Percentiles rank a stretch among this genome's conserved stretches.
These are phyloP conservation scores for Nothura maculosa DNA, from an alignment of 2,797 vertebrate species.

Conservation along the genomic window DNA sequence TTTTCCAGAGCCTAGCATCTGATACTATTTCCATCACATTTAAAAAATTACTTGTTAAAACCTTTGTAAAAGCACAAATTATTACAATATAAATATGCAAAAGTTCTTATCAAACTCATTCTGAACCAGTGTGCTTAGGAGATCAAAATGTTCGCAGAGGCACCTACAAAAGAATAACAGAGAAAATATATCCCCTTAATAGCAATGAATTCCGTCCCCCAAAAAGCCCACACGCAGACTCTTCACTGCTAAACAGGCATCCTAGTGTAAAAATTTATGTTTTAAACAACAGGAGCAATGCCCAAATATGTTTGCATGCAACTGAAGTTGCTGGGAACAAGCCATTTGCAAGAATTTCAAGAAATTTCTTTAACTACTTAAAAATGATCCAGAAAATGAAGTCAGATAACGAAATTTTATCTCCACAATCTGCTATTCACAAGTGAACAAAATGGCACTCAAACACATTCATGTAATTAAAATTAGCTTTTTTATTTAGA, in stretches of 20 bases:
- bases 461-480: not conserved
- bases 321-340: not conserved
- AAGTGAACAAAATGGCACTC: not conserved
- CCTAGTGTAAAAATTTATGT: not conserved
- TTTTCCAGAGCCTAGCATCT: not conserved
- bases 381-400: not conserved
- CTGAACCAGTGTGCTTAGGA: not conserved
- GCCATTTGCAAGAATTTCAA: slow-evolving; percentile 11
- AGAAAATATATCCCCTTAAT: not conserved
- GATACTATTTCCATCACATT: not conserved
- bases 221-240: not conserved
- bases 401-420: not conserved
- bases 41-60: not conserved
- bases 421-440: not conserved
- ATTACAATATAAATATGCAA: not conserved
- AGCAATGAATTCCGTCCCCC: not conserved
- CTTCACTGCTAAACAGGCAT: not conserved
- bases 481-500: not conserved
- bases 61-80: not conserved
- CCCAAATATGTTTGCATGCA: not conserved
- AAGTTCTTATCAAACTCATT: not conserved
- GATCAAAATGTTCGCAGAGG: not conserved
- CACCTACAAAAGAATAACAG: not conserved
- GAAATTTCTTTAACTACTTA: not conserved
- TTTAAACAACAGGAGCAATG: not conserved